Conservation (phyloP, 64 coral and sea anemone species). For the Pocillopora verrucosa region DNA sequence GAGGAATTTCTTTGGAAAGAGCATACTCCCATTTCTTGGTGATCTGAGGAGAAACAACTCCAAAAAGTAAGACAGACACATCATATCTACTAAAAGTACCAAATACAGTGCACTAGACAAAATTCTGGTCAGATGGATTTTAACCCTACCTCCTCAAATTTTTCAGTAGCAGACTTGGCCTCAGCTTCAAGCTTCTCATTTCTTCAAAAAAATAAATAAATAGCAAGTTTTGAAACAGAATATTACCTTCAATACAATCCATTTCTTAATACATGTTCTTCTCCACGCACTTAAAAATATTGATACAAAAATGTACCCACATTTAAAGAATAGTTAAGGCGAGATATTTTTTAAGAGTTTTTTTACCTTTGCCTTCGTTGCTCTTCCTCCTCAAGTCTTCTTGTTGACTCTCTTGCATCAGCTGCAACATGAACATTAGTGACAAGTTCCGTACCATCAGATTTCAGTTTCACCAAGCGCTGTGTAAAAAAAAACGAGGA, state of each 20-base stretch:
- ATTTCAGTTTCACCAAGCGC: constrained; percentile 94
- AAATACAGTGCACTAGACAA: neutral
- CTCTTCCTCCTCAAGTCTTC: constrained; percentile 95
- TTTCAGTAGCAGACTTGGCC: constrained; percentile 91
- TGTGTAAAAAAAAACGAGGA: constrained; percentile 8
- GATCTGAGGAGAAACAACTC: constrained; percentile 45
- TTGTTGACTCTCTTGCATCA: constrained; percentile 90
- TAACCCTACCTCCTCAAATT: constrained; percentile 85
- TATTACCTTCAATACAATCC: neutral
- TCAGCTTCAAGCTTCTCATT: constrained; percentile 95
- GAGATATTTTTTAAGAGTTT: neutral
- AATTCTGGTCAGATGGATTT: too few relatives aligned
- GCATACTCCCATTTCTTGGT: constrained; percentile 99
- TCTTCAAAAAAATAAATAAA: constrained; percentile 43
- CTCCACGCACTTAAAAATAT: too few relatives aligned
- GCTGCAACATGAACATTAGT: constrained; percentile 93
- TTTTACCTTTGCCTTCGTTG: constrained; percentile 75
- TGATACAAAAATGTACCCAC: too few relatives aligned
- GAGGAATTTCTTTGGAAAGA: constrained; percentile 91
- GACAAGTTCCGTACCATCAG: constrained; percentile 95
- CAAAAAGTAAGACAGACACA: neutral
- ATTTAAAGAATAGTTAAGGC: neutral
- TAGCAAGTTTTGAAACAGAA: neutral
- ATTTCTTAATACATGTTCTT: neutral
- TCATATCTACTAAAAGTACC: neutral